Evolutionary conservation across 2,888 invertebrate genomes (phyloP), one percentile per base, ranked within the genome.

Genomic region (Microplitis manilae): DNA sequence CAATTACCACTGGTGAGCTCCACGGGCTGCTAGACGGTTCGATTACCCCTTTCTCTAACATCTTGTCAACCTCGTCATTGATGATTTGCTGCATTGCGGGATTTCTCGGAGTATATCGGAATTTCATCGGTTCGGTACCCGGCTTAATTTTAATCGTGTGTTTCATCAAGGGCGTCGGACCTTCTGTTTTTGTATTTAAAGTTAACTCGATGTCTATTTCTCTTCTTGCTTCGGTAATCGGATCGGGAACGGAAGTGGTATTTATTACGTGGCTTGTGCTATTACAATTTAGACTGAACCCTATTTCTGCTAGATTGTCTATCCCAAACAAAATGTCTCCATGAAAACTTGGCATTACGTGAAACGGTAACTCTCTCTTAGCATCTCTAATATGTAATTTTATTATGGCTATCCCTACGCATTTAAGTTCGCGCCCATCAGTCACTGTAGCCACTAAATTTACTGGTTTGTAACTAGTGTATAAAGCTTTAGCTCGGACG

Each of bases 41-140:
- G 1, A 87, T 82, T 0, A 87, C 82, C 6, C 81, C 85, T 0
- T 79, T 60, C 5, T 61, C 71, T 0, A 88, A 20, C 86, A 87
- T 87, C 1, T 83, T 71, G 59, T 87, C 85, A 1, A 87, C 79
- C 73, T 86, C 86, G 6, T 5, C 59, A 38, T 81, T 30, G 13
- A 76, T 76, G 2, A 64, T 59, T 13, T 74, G 40, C n/a, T 17
- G 76, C 72, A n/a, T 41, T 39, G 15, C 38, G 6, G 79, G 79
- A 1, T 72, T 74, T 1, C 78, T 60, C 15, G 59, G 77, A 15
- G 76, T 76, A n/a, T 77, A 76, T 6, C 79, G 68, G 38, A 79
- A 77, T 59, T 79, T 79, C 5, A 79, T 79, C 5, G 78, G 73
- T 0, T n/a, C 5, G 1, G 39, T 60, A 6, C 70, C 76, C 1